phyloP scores from a whole-genome alignment of 2,888 invertebrate genomes.

The Cactoblastis cactorum region DNA sequence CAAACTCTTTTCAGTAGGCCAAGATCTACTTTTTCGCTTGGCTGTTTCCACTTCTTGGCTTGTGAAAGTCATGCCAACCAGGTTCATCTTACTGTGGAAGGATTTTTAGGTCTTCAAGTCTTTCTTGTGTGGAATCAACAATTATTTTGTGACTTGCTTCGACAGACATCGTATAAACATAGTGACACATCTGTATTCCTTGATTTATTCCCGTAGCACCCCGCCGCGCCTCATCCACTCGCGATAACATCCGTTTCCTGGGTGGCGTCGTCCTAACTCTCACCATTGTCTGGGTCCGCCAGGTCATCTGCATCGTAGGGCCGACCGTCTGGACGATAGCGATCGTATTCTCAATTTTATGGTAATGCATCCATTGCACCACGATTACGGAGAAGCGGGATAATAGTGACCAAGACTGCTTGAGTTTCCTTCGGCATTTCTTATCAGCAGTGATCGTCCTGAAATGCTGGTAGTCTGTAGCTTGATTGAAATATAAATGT shows the following conservation, averaged over 20 bases:
- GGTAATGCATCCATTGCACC: conserved; percentile 14
- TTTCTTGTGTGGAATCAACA: too few species aligned
- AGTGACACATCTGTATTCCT: background rate
- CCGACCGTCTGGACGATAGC: conserved; percentile 22
- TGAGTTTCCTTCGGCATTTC: background rate
- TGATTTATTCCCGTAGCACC: background rate
- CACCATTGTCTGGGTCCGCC: conserved; percentile 56
- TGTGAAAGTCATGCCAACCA: too few species aligned
- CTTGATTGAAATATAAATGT: too few species aligned
- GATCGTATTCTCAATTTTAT: conserved; percentile 20
- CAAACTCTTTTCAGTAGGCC: too few species aligned
- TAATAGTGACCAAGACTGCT: background rate
- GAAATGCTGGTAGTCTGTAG: too few species aligned
- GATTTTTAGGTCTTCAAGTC: too few species aligned
- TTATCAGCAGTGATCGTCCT: too few species aligned
- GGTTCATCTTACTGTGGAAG: too few species aligned
- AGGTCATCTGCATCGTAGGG: conserved; percentile 33
- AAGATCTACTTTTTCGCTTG: too few species aligned
- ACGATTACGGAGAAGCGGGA: background rate
- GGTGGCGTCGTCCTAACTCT: conserved; percentile 52
- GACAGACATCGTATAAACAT: too few species aligned
- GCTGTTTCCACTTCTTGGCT: too few species aligned
- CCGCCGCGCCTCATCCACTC: conserved; percentile 18
- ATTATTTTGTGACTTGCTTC: too few species aligned
- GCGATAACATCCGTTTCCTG: conserved; percentile 59